These are phyloP conservation scores for Pemphigus obesinymphae DNA, from an alignment of 1,140 invertebrate species.

Conservation along the genomic window DNA sequence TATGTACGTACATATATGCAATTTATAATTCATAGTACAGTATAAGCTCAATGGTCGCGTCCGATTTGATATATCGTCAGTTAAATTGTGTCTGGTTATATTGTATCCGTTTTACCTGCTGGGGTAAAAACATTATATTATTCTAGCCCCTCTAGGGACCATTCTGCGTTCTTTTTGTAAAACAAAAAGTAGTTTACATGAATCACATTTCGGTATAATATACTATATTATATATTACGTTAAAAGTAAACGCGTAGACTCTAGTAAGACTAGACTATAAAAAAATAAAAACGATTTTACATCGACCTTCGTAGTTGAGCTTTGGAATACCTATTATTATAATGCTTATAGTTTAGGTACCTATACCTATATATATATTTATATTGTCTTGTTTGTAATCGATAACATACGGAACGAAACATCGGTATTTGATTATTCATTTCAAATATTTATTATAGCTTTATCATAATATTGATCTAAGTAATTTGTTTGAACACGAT, in stretches of 20 bases:
- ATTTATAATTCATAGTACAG: conserved; percentile 24
- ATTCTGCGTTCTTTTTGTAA: neutral
- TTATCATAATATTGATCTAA: too few species aligned
- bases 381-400: too few species aligned
- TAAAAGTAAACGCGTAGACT: neutral
- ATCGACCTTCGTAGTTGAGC: neutral
- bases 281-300: neutral
- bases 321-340: neutral
- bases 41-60: conserved; percentile 3
- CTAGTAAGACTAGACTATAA: too few species aligned
- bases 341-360: neutral
- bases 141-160: conserved; percentile 2
- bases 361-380: too few species aligned
- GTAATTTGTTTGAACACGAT: too few species aligned
- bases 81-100: conserved; percentile 28
- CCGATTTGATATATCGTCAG: conserved; percentile 13
- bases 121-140: neutral
- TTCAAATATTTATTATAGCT: too few species aligned
- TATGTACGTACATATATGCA: neutral
- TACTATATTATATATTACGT: neutral
- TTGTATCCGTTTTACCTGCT: neutral
- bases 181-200: conserved; percentile 1
- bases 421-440: too few species aligned
- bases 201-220: neutral
- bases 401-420: too few species aligned